Conservation (phyloP, 2,113 vertebrate species). For the Notiomystis cincta region DNA sequence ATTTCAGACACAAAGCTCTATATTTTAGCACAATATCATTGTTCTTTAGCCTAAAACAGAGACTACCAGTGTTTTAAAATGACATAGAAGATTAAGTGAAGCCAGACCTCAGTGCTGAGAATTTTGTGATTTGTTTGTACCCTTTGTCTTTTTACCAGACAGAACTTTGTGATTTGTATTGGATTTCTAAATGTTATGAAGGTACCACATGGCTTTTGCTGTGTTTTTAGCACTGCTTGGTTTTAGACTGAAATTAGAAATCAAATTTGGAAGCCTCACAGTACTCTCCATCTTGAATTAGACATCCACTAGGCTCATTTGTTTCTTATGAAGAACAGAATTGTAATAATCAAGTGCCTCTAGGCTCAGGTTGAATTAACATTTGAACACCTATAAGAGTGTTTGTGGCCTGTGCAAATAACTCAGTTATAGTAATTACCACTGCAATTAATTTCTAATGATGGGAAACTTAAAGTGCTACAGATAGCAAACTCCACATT, state of each 20-base stretch:
- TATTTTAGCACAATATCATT: not conserved
- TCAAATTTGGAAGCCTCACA: not conserved
- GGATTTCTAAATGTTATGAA: conserved; percentile 28
- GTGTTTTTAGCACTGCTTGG: conserved; percentile 37
- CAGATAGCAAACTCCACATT: conserved; percentile 38
- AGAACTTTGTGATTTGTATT: conserved; percentile 24
- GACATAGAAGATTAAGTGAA: not conserved
- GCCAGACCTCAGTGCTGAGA: conserved; percentile 25
- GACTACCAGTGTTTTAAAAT: conserved; percentile 4
- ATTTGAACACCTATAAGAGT: conserved; percentile 13
- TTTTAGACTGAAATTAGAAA: conserved; percentile 27
- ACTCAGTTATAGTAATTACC: conserved; percentile 43
- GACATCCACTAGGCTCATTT: not conserved
- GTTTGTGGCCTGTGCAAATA: conserved; percentile 44
- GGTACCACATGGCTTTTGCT: not conserved
- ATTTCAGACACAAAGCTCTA: not conserved
- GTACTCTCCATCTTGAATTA: conserved; percentile 35
- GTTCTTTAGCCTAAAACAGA: not conserved
- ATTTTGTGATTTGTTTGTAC: conserved; percentile 56
- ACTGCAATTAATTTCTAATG: conserved; percentile 64
- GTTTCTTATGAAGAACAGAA: not conserved
- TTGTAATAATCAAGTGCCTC: conserved; percentile 66
- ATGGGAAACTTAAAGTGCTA: conserved; percentile 36
- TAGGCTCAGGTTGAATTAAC: conserved; percentile 32
- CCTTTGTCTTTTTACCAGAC: conserved; percentile 59